Conservation (phyloP, 2,113 vertebrate species). For the Verasper variegatus region DNA sequence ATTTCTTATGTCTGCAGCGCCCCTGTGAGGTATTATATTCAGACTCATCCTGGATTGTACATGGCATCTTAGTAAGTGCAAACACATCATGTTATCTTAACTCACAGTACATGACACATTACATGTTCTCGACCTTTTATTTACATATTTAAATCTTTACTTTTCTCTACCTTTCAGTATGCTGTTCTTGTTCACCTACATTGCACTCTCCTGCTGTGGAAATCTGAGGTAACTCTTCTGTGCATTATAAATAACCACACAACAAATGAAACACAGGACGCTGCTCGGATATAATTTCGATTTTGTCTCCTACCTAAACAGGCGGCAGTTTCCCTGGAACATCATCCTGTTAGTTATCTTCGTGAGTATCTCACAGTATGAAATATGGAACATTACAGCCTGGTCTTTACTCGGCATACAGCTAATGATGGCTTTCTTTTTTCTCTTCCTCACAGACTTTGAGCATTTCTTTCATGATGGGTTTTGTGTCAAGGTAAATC, state of each 20-base stretch:
- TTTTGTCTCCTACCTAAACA: constrained; percentile 58
- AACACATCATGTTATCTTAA: not conserved
- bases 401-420: not conserved
- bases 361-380: constrained; percentile 83
- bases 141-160: not conserved
- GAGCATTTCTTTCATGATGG: constrained; percentile 84
- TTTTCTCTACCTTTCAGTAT: constrained; percentile 73
- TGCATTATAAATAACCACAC: not conserved
- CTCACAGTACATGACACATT: not conserved
- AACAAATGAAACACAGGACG: not conserved
- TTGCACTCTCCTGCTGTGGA: constrained; percentile 90
- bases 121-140: not conserved
- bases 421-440: not conserved
- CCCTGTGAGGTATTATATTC: constrained; percentile 88
- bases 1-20: constrained; percentile 78
- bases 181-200: constrained; percentile 91
- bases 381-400: not conserved
- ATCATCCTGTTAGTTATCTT: constrained; percentile 90
- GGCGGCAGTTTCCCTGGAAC: constrained; percentile 96
- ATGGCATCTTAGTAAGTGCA: constrained; percentile 93
- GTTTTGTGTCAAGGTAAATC: constrained; percentile 82
- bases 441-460: constrained; percentile 65
- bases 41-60: constrained; percentile 90
- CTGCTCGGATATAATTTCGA: not conserved
- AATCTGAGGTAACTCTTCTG: constrained; percentile 64